Evolutionary conservation across 2,888 invertebrate genomes (phyloP), one percentile per base, ranked within the genome.

Genomic region (Slavum lentiscoides): DNA sequence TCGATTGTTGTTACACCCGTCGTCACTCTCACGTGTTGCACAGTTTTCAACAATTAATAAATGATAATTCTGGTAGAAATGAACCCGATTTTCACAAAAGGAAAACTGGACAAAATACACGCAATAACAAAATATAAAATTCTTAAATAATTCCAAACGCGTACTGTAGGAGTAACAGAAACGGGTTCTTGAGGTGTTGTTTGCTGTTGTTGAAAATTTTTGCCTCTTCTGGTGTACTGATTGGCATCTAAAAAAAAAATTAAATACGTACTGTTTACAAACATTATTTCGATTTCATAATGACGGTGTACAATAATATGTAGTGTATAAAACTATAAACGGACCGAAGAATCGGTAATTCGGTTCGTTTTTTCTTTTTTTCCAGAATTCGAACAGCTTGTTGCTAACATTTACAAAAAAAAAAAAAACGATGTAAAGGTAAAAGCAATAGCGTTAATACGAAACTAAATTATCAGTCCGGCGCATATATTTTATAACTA

Each of bases 141-240:
- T 69, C 5, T 9, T 30, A 30, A 55, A 72, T 17, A 58, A 37
- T 21, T 55, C 55, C 53, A n/a, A 53, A 66, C 66, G n/a, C 67
- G 23, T 75, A 67, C 75, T 43, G 58, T 11, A 6, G 39, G 6
- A 15, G 67, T 59, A 8, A 67, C 15, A 75, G 9, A 67, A 66
- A 21, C 23, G 8, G 7, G 2, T 13, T 15, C 23, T 8, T 19
- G 1, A 39, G 58, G 2, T 23, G 58, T 23, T 58, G 30, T 15
- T 74, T 49, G 11, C 3, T 49, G 55, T 0, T 55, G 66, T 6
- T 37, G 74, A 11, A 21, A n/a, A n/a, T n/a, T 5, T 39, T 43
- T 8, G 17, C 8, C 21, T 15, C 43, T 43, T n/a, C 17, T 59
- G 70, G 9, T 21, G 21, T 43, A 13, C 21, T 19, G 13, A 15